Conservation (phyloP, 92 coral and sea anemone species). For the Palythoa grandis region DNA sequence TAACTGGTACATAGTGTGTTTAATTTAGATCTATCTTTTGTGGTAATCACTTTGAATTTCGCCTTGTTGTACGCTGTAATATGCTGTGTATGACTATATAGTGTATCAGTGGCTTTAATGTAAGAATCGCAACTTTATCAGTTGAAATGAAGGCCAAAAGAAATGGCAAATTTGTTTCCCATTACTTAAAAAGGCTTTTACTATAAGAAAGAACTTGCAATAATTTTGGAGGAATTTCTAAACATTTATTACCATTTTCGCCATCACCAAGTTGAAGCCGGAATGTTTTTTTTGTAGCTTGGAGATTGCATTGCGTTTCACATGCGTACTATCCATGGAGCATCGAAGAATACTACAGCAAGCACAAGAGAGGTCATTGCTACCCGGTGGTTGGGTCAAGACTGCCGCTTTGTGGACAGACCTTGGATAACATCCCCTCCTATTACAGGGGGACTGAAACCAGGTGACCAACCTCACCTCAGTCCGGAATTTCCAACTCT, state of each 20-base stretch:
- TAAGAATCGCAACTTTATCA: no score
- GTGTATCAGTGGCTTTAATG: no score
- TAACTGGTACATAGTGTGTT: no score
- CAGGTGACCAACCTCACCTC: constrained; percentile 57
- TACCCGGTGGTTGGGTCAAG: constrained; percentile 95
- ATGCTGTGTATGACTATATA: no score
- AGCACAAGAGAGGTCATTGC: constrained; percentile 79
- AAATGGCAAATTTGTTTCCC: no score
- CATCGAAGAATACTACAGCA: constrained; percentile 62
- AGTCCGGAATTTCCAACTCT: constrained; percentile 60
- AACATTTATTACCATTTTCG: not conserved
- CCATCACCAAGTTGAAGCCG: not conserved
- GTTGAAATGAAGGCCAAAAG: no score
- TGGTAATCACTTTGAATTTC: no score
- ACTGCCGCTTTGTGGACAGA: constrained; percentile 67
- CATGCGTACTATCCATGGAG: constrained; percentile 91
- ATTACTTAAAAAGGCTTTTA: no score
- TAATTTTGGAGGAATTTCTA: no score
- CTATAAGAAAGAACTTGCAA: no score
- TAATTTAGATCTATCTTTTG: no score
- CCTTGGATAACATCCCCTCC: constrained; percentile 90
- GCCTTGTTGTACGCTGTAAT: no score
- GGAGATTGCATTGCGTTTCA: constrained; percentile 97
- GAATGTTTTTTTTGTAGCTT: constrained; percentile 59
- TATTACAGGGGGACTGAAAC: constrained; percentile 47